Base-by-base conservation (phyloP, 2,888 invertebrate genomes). In the Cerastoderma edule region DNA sequence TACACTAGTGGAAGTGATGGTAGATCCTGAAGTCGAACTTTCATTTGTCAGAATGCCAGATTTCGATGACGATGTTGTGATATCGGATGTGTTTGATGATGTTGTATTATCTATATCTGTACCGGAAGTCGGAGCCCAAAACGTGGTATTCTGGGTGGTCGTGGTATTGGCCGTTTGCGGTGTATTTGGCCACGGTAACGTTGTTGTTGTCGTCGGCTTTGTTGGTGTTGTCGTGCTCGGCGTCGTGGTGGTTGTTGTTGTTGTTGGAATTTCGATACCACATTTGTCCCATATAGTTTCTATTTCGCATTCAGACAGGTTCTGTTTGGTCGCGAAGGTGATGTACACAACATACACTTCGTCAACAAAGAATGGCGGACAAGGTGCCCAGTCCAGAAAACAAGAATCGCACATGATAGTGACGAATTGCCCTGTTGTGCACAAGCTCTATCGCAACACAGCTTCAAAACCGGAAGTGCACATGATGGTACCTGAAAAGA, bases 281-380 rank as follows among this genome's bases (percentile, higher is more conserved):
- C 78, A 78, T 54, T 71, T 73, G 19, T 24, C 66, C 13, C 70
- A 44, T n/a, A 78, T 73, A 24, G 39, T 32, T 10, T 73, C 78
- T n/a, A 71, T 64, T 22, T 63, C 68, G 2, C 24, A 28, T 6
- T 60, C 35, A 5, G 70, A 30, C 8, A 70, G 54, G 46, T 70
- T 74, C 13, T 28, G 46, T 8, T 24, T 60, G 4, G 56, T 35
- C 22, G 71, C 72, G 22, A 60, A 53, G 1, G 63, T 44, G 13
- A 78, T 71, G 67, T 70, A 71, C 24, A 78, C 28, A n/a, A 67
- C 46, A 39, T 78, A 78, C 2, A 71, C 56, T 39, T 67, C 56
- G 39, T 73, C 67, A 16, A 74, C 50, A 32, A 70, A 71, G 39
- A 74, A 73, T 56, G 78, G 73, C 50, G 78, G 78, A 71, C 78